A percentile compares a stretch with the other conserved stretches of the same genome.
phyloP scores from a whole-genome alignment of 2,797 vertebrate species.

The Liparis tanakae region DNA sequence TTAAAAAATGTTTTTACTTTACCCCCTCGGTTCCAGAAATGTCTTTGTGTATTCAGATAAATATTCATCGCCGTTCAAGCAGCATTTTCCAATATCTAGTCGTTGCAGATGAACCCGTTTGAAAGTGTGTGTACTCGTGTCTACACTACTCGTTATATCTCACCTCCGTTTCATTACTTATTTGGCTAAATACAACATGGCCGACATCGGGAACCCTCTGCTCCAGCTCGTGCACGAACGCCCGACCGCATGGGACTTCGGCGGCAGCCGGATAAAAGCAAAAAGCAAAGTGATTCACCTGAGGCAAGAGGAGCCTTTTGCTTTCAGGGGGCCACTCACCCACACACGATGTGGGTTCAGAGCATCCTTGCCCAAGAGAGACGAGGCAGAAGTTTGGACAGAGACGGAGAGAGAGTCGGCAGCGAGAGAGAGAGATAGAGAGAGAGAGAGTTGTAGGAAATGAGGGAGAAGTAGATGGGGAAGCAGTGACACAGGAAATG shows the following conservation, averaged over 20 bases:
- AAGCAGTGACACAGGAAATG: slow-evolving; percentile 65
- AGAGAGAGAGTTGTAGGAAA: slow-evolving; percentile 23
- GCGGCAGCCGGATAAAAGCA: slow-evolving; percentile 66
- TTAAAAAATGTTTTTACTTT: too few relatives aligned
- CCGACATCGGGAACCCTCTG: slow-evolving; percentile 55
- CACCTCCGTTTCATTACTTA: slow-evolving; percentile 73
- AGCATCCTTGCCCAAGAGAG: slow-evolving; percentile 49
- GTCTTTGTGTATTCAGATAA: slow-evolving; percentile 11
- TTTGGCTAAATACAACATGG: slow-evolving; percentile 51
- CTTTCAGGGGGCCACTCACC: slow-evolving; percentile 70
- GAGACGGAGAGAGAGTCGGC: slow-evolving; percentile 13
- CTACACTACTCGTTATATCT: slow-evolving; percentile 19
- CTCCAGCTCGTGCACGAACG: slow-evolving; percentile 51
- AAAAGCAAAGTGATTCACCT: slow-evolving; percentile 74
- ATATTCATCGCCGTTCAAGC: slow-evolving; percentile 7
- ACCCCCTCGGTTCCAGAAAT: neutral
- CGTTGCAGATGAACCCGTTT: slow-evolving; percentile 16
- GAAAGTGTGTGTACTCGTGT: slow-evolving; percentile 1
- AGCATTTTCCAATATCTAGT: neutral
- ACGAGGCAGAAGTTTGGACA: slow-evolving; percentile 16
- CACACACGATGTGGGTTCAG: slow-evolving; percentile 65
- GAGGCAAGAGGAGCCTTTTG: slow-evolving; percentile 65
- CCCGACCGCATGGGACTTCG: slow-evolving; percentile 48
- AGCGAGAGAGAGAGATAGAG: neutral
- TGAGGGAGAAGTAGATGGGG: slow-evolving; percentile 40